phyloP scores from a whole-genome alignment of 2,797 vertebrate species.

The Lacerta bilineata region DNA sequence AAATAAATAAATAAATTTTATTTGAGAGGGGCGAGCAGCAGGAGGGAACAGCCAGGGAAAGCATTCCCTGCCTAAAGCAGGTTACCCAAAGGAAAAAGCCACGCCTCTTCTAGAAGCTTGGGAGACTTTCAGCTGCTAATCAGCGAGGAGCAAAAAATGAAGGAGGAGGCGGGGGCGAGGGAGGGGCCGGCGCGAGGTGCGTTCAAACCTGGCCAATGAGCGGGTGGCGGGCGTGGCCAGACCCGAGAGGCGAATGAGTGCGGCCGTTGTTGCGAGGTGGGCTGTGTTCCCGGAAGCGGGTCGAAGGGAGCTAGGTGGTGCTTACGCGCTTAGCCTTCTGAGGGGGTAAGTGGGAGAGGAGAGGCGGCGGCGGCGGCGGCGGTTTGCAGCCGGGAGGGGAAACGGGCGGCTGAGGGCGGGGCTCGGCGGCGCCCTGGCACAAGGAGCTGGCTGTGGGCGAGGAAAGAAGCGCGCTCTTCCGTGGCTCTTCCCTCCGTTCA shows the following conservation, averaged over 20 bases:
- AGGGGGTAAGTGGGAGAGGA: neutral
- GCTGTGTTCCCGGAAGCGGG: neutral
- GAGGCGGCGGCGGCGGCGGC: neutral
- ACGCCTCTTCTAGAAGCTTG: too few relatives aligned
- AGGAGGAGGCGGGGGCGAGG: neutral
- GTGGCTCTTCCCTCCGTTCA: neutral
- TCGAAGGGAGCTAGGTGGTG: neutral
- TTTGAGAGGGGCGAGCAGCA: neutral
- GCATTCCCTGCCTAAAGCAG: neutral
- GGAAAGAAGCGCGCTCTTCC: too few relatives aligned
- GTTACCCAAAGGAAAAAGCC: neutral
- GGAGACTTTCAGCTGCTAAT: neutral
- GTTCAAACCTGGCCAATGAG: neutral
- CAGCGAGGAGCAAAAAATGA: neutral
- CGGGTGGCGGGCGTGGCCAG: neutral
- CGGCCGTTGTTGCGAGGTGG: neutral
- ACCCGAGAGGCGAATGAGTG: neutral
- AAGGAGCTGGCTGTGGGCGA: too few relatives aligned
- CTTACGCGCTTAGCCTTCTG: neutral
- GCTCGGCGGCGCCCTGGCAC: too few relatives aligned
- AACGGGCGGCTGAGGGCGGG: neutral
- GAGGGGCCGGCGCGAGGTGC: too few relatives aligned
- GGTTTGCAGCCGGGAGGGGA: neutral
- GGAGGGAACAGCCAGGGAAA: neutral
- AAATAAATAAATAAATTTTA: neutral